A percentile compares a stretch with the other conserved stretches of the same genome.
Conservation (phyloP, 2,888 invertebrate species). For the Rhimphoctona megacephalus region DNA sequence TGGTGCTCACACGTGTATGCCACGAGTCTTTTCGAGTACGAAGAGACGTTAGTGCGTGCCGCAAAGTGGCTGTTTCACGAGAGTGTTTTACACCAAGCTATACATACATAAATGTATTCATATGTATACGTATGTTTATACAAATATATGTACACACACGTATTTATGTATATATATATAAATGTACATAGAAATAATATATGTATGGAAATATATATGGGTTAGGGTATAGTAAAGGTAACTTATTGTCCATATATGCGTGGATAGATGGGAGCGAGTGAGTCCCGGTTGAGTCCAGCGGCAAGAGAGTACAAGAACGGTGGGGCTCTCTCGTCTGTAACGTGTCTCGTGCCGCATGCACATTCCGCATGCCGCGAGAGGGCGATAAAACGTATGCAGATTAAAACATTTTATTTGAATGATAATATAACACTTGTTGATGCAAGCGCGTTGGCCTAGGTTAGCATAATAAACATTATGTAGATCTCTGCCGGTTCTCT, state of each 20-base stretch:
- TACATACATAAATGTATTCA: constrained; percentile 27
- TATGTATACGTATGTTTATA: background rate
- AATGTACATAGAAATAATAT: background rate
- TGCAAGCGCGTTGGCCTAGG: constrained; percentile 84
- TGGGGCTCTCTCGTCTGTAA: constrained; percentile 72
- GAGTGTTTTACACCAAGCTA: constrained; percentile 51
- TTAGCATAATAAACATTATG: constrained; percentile 85
- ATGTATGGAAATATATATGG: constrained; percentile 7
- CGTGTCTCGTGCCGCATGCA: constrained; percentile 81
- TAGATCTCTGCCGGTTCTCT: constrained; percentile 78
- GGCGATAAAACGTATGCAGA: constrained; percentile 85
- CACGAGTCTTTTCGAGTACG: constrained; percentile 29
- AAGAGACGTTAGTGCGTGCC: constrained; percentile 57
- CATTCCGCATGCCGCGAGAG: constrained; percentile 82
- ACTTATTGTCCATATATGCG: constrained; percentile 54
- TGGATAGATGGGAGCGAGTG: constrained; percentile 62
- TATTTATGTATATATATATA: constrained; percentile 26
- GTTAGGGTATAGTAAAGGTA: constrained; percentile 48
- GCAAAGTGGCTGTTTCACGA: constrained; percentile 65
- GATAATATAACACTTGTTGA: constrained; percentile 85
- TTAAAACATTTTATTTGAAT: constrained; percentile 85
- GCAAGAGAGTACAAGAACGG: constrained; percentile 44
- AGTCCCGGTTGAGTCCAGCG: constrained; percentile 50
- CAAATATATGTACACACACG: constrained; percentile 1
- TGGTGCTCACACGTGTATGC: constrained; percentile 50